Conservation (phyloP, 2,113 vertebrate genomes). For the Cyrtonyx montezumae region DNA sequence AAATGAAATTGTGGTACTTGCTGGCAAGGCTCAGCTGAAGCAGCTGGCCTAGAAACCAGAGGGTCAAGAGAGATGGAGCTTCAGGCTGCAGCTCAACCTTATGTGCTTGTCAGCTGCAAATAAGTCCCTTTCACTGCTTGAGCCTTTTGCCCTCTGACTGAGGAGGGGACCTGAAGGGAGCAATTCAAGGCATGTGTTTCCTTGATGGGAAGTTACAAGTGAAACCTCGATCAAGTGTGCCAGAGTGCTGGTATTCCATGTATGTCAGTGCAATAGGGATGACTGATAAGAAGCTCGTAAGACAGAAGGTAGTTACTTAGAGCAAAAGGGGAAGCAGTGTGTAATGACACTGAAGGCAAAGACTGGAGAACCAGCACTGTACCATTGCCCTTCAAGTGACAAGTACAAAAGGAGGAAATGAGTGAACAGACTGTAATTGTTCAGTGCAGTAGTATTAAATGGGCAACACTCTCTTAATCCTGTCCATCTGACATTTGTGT, state of each 20-base stretch:
- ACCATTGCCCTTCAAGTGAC: background rate
- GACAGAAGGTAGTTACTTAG: background rate
- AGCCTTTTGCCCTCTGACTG: background rate
- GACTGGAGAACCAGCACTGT: background rate
- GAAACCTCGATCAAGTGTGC: background rate
- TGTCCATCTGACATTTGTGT: background rate
- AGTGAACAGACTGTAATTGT: background rate
- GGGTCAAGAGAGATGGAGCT: background rate
- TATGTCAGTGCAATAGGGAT: background rate
- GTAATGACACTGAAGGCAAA: background rate
- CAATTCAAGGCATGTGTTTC: background rate
- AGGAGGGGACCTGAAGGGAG: background rate
- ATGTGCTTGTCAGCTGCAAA: rapidly evolving
- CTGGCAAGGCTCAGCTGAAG: background rate
- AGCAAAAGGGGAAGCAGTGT: background rate
- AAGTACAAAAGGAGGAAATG: background rate
- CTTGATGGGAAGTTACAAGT: background rate
- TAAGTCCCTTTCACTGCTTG: background rate
- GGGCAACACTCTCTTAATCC: background rate
- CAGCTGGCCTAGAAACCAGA: background rate
- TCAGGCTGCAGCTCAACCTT: background rate
- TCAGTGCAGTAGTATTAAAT: background rate
- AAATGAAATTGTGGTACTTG: background rate
- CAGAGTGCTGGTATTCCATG: rapidly evolving
- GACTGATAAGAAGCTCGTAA: background rate